Base-by-base conservation (phyloP, 2,888 invertebrate genomes). In the Octodonta nipae region DNA sequence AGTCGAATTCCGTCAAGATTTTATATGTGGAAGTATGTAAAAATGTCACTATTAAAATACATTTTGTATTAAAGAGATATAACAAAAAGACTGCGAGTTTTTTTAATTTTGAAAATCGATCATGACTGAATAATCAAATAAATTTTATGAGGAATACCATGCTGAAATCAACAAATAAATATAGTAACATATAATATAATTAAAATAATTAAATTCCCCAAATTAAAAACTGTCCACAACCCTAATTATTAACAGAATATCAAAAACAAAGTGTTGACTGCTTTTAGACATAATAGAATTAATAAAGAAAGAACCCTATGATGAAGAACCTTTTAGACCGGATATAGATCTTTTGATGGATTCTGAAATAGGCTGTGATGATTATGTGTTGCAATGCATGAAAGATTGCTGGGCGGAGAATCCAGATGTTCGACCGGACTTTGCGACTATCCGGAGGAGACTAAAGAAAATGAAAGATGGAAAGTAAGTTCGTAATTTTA, bases 391-490 rank as follows among this genome's bases (percentile, higher is more conserved):
- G 38, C 72, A 73, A 41, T 79, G 82, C 52, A 87, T 93, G 71
- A 73, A 71, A 50, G 87, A 87, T 54, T 87, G 88, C 58, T 93
- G 92, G 92, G 70, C 77, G 11, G 91, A 92, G 57, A 75, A 76
- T 49, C 86, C 91, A 1, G 81, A 80, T 37, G 52, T 65, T 6
- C 66, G 93, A 43, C 92, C 91, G 0, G 92, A 91, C 60, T 89
- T 92, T 61, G 71, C 75, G 46, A 70, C 70, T 32, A 78, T 93
- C 45, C 69, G 89, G 52, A 64, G 65, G 11, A 71, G 82, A 25
- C 71, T 93, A 45, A 91, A 92, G 67, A 81, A 81, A 58, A 80
- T 93, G 80, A 83, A 78, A 60, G 75, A 84, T 36, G 91, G 91
- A 56, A 75, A 80, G 84, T 84, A 54, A 72, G 78, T 71, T n/a